Evolutionary conservation across 2,888 invertebrate species (phyloP), one percentile per base, ranked within the genome.

Genomic region (Gastracanthus pulcherrimus): DNA sequence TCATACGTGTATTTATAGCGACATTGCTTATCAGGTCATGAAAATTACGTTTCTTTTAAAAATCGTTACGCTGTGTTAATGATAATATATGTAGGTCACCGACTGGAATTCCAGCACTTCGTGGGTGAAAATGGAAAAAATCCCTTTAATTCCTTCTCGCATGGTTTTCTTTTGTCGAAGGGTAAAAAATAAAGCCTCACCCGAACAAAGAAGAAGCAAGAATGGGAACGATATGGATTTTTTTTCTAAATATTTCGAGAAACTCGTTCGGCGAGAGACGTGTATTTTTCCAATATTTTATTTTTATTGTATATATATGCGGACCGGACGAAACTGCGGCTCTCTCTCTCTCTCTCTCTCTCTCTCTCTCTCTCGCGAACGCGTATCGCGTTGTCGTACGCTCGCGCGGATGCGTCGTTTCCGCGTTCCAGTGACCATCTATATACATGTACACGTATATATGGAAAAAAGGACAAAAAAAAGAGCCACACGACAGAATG

Each of bases 221-320:
- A 55, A 55, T 55, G 26, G 23, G 7, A 2, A 11, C 55, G 55
- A 13, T 55, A n/a, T 41, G 4, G 2, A n/a, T 60, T 19, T 72
- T 62, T 60, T 66, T 38, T 2, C n/a, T 29, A 66, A 64, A 66
- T 38, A 29, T 66, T 76, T 38, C 23, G 19, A 51, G 41, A 60
- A 72, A 74, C 29, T 58, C 19, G 31, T 72, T 19, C 34, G 7
- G 11, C 62, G 13, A 29, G 36, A 19, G 36, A 76, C 26, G 13
- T 67, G 13, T 19, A 66, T 76, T 66, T 29, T 67, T 29, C 29
- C 66, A n/a, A 66, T 66, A 76, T 51, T 66, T 55, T 67, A 76
- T 67, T 67, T 66, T 55, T 48, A 64, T 74, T 74, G 45, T 62
- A 29, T 23, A 23, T 31, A 36, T 4, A 26, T 3, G 31, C 0